Evolutionary conservation across 1,140 invertebrate genomes (phyloP), one percentile per base, ranked within the genome.

Genomic region (Brachionus calyciflorus): DNA sequence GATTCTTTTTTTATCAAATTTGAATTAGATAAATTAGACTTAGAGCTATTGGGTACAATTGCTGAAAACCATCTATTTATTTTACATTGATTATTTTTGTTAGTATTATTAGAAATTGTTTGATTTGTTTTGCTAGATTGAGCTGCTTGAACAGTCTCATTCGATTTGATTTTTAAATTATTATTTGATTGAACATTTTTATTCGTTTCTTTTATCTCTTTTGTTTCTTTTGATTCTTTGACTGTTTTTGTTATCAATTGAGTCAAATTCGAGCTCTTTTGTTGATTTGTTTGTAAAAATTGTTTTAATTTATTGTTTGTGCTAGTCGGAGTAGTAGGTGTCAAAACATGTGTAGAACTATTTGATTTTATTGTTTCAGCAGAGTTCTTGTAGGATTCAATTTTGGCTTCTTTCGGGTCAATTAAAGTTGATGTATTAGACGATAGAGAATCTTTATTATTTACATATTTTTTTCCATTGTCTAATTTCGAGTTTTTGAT

Each of bases 41-140:
- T 60, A 17, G 55, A 60, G n/a, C 55, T 60, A 28, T 37, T 21
- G 4, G 55, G 55, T 33, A 60, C 55, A 41, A 60, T 37, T 3
- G 55, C 33, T 10, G 55, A 60, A 60, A 60, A 60, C 55, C 55
- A 60, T 60, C 55, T 26, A 60, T 60, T 60, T 37, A 60, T 12
- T 21, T 60, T 60, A 60, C 55, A 60, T 37, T 60, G 30, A 5
- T 28, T 37, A 33, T 33, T 60, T 60, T 60, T 60, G 4, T 37
- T 37, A 7, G 55, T 10, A 19, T 26, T 6, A 37, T 37, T 37
- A 37, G 33, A 37, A n/a, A n/a, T n/a, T 37, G 33, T 5, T 37
- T 37, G 33, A 37, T 9, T 37, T 37, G 33, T 37, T 37, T 37
- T 37, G 9, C 9, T 37, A 5, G 9, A 3, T 37, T 37, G 33